Conservation (phyloP, 2,888 invertebrate genomes). For the Microctonus hyperodae region DNA sequence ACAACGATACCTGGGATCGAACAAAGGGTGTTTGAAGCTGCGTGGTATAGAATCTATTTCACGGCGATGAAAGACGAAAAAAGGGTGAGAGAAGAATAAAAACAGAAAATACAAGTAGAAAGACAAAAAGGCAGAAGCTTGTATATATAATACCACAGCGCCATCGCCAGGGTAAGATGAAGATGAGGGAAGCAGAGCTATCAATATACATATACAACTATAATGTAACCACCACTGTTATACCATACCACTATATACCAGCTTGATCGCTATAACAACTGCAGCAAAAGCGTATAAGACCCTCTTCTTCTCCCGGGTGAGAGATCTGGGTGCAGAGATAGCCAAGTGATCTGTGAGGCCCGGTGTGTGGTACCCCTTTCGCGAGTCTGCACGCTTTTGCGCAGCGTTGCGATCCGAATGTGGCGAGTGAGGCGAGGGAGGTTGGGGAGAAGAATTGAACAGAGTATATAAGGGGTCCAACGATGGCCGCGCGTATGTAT, state of each 20-base stretch:
- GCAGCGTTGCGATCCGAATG: constrained; percentile 18
- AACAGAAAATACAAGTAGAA: constrained; percentile 28
- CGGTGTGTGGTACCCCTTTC: constrained; percentile 62
- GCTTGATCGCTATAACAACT: constrained; percentile 20
- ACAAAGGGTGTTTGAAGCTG: constrained; percentile 32
- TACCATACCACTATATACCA: background rate
- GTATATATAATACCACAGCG: constrained; percentile 31
- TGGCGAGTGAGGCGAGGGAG: constrained; percentile 6
- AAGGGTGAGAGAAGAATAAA: constrained; percentile 17
- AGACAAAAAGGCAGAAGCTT: constrained; percentile 31
- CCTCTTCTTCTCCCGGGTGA: constrained; percentile 44
- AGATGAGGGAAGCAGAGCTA: constrained; percentile 34
- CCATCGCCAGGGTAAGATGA: constrained; percentile 5
- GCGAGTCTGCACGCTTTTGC: constrained; percentile 55
- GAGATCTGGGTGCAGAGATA: constrained; percentile 59
- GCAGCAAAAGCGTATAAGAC: constrained; percentile 38
- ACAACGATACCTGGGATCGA: constrained; percentile 27
- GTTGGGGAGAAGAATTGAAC: constrained; percentile 18
- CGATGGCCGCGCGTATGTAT: constrained; percentile 16
- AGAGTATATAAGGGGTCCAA: constrained; percentile 33
- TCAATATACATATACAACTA: constrained; percentile 25
- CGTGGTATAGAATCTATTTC: constrained; percentile 27
- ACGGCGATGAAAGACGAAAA: constrained; percentile 27
- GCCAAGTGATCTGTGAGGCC: constrained; percentile 63
- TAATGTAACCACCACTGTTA: background rate